Evolutionary conservation across 92 coral and sea anemone genomes (phyloP).

Genomic region (Phenganax subtilis): DNA sequence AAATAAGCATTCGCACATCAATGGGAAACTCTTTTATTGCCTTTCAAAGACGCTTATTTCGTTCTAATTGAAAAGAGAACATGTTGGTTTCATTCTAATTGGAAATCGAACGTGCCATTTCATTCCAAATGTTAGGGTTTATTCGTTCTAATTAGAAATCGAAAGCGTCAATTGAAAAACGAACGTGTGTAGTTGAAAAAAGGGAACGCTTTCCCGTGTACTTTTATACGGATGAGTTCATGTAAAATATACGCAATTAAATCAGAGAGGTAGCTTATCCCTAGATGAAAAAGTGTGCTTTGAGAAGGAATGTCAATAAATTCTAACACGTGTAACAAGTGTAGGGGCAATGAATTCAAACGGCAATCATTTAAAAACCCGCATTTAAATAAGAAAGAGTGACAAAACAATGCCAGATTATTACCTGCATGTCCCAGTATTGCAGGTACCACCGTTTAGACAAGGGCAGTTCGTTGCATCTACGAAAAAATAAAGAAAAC

Average conservation of each 20-base stretch:
- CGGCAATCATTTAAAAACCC: conserved; percentile 17
- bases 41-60: neutral
- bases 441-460: conserved; percentile 76
- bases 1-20: neutral
- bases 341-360: conserved; percentile 11
- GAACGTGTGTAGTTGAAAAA: neutral
- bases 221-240: neutral
- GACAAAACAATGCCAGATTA: conserved; percentile 24
- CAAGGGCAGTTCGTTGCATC: conserved; percentile 81
- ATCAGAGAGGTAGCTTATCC: neutral
- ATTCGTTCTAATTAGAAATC: neutral
- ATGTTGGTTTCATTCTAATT: neutral
- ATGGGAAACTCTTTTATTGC: neutral
- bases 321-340: conserved; percentile 24
- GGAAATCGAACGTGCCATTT: neutral
- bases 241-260: neutral
- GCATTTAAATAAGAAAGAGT: conserved; percentile 27
- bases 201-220: no score
- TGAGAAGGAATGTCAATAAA: conserved; percentile 18
- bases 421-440: conserved; percentile 67
- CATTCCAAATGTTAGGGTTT: neutral
- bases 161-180: neutral
- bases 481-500: conserved; percentile 41
- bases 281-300: neutral
- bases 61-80: conserved; percentile 5